Percentiles rank a stretch among this genome's conserved stretches.
Evolutionary conservation across 2,113 vertebrate species (phyloP).

Genomic region (Scortum barcoo): DNA sequence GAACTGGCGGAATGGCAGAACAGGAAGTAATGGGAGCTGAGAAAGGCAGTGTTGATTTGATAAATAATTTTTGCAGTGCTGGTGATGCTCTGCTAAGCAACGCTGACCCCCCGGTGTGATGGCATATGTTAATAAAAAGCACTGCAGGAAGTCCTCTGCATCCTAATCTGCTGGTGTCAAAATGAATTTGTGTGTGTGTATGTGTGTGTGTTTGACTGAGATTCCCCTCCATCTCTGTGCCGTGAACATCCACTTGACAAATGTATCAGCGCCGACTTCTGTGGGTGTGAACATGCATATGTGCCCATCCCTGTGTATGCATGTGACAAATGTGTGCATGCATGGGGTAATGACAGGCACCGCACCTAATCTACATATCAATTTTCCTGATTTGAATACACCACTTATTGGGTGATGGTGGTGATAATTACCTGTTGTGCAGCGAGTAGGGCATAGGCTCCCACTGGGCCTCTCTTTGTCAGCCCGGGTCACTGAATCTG

Average conservation of each 20-base stretch:
- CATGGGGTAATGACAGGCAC: constrained; percentile 23
- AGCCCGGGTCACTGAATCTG: constrained; percentile 59
- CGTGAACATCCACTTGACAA: constrained; percentile 28
- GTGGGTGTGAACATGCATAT: constrained; percentile 18
- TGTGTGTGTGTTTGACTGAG: constrained; percentile 7
- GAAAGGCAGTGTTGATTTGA: constrained; percentile 65
- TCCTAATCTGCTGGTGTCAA: constrained; percentile 70
- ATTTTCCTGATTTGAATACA: constrained; percentile 77
- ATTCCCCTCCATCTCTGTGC: constrained; percentile 20
- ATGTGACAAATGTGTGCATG: constrained; percentile 45
- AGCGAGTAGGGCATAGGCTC: constrained; percentile 61
- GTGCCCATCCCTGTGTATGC: constrained; percentile 38
- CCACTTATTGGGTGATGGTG: constrained; percentile 63
- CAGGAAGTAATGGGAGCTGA: constrained; percentile 48
- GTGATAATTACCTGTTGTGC: constrained; percentile 80
- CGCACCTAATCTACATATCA: constrained; percentile 76
- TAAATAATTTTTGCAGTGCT: constrained; percentile 65
- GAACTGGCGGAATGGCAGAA: constrained; percentile 33
- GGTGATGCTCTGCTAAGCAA: constrained; percentile 68
- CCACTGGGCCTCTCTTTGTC: constrained; percentile 64
- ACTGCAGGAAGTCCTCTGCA: constrained; percentile 60
- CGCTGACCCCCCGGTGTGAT: constrained; percentile 61
- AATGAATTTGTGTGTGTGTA: constrained; percentile 37
- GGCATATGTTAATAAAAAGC: constrained; percentile 81
- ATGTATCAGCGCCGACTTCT: background rate